Evolutionary conservation across 2,888 invertebrate genomes (phyloP), one percentile per base, ranked within the genome.

Genomic region (Ophion costatus): DNA sequence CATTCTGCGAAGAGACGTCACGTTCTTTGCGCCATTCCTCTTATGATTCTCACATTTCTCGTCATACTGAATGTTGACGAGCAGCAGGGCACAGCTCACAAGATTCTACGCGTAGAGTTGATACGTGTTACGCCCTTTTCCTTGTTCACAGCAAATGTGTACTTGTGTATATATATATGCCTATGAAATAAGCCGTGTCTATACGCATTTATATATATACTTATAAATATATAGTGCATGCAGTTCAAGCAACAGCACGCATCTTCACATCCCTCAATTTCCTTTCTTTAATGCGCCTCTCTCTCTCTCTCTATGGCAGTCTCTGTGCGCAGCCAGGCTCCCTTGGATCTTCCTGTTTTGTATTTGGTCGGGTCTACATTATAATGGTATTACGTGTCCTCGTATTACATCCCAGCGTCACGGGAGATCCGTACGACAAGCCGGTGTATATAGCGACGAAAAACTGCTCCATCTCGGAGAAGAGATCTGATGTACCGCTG

Each of bases 311-410:
- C 82, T 76, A 38, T 67, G 78, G 78, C 45, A 56, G 11, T 29
- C 9, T 22, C 24, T 24, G 14, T 38, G 56, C 56, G 38, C 38
- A 59, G n/a, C n/a, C 59, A 24, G 22, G 14, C 67, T 82, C 82
- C 83, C 56, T 61, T 38, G 82, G 86, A 86, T 73, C 75, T 80
- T 70, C 81, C 85, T 33, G 82, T 87, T 87, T 81, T 88, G 91
- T 90, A 89, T 90, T 89, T 90, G 88, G 88, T 90, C 89, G 90
- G 90, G 91, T 92, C 91, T 91, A 90, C 90, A 91, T 92, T 92
- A 91, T 92, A 92, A 92, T 92, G 91, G 90, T 90, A 92, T 92
- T 92, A 92, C 91, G 91, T 92, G 91, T 92, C 90, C 90, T 90
- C 91, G 88, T 90, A 90, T 91, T 92, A 92, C 90, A 91, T 85